These are phyloP conservation scores for Cyclina sinensis DNA, from an alignment of 1,140 invertebrate species.

Conservation along the genomic window DNA sequence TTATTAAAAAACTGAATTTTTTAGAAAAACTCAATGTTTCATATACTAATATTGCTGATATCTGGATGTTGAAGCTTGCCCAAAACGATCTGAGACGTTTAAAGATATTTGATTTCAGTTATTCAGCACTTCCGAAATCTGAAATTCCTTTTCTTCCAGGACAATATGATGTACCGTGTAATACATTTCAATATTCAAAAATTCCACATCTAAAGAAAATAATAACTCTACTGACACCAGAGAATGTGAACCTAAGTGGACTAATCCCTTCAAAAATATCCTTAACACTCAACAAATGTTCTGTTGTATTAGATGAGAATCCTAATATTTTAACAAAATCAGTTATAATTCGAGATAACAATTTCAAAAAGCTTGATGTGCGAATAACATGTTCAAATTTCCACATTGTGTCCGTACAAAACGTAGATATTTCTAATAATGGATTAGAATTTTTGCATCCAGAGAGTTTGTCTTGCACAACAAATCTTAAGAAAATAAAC, in stretches of 20 bases:
- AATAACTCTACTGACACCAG: background rate
- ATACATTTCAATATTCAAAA: background rate
- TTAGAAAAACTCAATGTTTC: background rate
- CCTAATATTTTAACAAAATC: background rate
- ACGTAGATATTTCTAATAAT: conserved; percentile 9
- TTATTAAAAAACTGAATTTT: background rate
- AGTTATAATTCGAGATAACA: background rate
- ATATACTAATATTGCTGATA: background rate
- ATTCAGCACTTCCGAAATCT: background rate
- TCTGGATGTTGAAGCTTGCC: background rate
- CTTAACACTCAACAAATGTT: background rate
- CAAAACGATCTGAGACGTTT: background rate
- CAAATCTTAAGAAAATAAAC: background rate
- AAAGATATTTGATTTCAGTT: background rate
- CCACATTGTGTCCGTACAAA: background rate
- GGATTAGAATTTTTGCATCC: conserved; percentile 35
- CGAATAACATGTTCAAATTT: background rate
- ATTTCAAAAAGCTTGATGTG: background rate
- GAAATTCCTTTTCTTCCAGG: background rate
- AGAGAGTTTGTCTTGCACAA: background rate
- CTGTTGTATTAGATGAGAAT: background rate
- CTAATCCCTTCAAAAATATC: background rate
- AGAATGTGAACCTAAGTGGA: background rate
- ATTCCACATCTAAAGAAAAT: background rate
- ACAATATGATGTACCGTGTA: background rate